Evolutionary conservation across 1,140 invertebrate species (phyloP).

Genomic region (Drosophila orena): DNA sequence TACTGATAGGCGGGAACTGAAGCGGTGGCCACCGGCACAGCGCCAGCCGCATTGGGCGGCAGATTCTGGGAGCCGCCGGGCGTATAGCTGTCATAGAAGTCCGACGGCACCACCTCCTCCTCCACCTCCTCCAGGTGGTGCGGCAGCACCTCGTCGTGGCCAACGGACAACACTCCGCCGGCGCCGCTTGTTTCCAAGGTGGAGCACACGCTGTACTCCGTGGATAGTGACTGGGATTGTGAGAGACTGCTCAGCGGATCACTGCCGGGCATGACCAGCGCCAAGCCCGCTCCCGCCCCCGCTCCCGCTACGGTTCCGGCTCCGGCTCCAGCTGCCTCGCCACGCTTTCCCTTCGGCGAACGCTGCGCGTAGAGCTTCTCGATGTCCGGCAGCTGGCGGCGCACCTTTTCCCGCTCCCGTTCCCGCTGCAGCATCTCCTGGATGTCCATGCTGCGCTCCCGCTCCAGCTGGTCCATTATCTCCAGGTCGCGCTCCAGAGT

Average conservation of each 20-base stretch:
- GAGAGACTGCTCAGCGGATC: conserved; percentile 68
- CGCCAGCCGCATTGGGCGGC: conserved; percentile 22
- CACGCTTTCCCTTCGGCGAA: conserved; percentile 65
- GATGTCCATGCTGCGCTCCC: conserved; percentile 83
- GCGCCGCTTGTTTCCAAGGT: conserved; percentile 34
- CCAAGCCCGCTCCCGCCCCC: conserved; percentile 8
- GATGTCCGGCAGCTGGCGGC: conserved; percentile 74
- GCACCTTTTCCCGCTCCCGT: conserved; percentile 61
- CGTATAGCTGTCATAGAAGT: conserved; percentile 78
- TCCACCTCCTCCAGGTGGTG: conserved; percentile 7
- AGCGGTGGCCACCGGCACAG: conserved; percentile 6
- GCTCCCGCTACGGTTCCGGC: neutral
- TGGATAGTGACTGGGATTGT: conserved; percentile 58
- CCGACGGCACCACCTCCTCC: conserved; percentile 77
- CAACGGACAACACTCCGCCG: neutral
- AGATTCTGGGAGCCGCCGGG: conserved; percentile 68
- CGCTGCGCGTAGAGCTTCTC: conserved; percentile 76
- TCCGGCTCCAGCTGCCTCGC: conserved; percentile 25
- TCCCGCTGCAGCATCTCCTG: conserved; percentile 80
- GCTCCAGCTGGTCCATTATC: conserved; percentile 81
- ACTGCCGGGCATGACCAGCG: conserved; percentile 61
- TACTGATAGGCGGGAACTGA: conserved; percentile 73
- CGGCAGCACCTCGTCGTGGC: conserved; percentile 19
- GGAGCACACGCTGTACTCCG: conserved; percentile 71
- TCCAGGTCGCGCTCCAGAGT: conserved; percentile 81